These are phyloP conservation scores for Lasioglossum baleicum DNA, from an alignment of 1,140 invertebrate genomes.

Conservation along the genomic window DNA sequence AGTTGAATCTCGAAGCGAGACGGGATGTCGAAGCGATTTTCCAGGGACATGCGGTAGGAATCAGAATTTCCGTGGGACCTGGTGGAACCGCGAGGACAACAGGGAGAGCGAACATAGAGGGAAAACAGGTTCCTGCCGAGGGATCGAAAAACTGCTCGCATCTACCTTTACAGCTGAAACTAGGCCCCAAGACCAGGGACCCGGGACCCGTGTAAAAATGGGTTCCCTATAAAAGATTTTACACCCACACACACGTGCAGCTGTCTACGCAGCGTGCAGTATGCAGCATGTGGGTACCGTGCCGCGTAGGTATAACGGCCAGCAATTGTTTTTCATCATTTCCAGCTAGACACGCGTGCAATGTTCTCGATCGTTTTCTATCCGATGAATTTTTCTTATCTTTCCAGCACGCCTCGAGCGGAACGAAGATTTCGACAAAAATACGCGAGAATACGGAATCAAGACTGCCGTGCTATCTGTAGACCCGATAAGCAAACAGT, in stretches of 20 bases:
- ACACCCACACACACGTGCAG: background rate
- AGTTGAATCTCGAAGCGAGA: too few species aligned
- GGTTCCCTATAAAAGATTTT: background rate
- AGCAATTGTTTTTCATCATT: background rate
- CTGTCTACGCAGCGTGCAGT: background rate
- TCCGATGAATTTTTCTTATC: background rate
- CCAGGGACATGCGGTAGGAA: background rate
- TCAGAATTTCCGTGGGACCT: background rate
- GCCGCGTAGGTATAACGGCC: background rate
- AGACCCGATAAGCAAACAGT: conserved; percentile 57
- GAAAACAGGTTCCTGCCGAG: conserved; percentile 35
- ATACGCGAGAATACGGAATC: conserved; percentile 51
- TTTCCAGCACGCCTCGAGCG: too few species aligned
- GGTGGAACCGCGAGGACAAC: background rate
- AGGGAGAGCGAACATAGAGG: background rate
- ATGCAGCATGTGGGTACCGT: background rate
- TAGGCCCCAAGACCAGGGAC: background rate
- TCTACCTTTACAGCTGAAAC: conserved; percentile 25
- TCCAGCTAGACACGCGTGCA: too few species aligned
- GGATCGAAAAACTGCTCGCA: conserved; percentile 26
- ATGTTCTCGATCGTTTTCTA: too few species aligned
- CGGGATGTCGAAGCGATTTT: background rate
- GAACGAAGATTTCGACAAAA: conserved; percentile 7
- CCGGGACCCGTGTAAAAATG: conserved; percentile 2
- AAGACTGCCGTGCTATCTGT: conserved; percentile 33